phyloP scores from a whole-genome alignment of 2,113 vertebrate genomes.

The Tragelaphus imberbis region DNA sequence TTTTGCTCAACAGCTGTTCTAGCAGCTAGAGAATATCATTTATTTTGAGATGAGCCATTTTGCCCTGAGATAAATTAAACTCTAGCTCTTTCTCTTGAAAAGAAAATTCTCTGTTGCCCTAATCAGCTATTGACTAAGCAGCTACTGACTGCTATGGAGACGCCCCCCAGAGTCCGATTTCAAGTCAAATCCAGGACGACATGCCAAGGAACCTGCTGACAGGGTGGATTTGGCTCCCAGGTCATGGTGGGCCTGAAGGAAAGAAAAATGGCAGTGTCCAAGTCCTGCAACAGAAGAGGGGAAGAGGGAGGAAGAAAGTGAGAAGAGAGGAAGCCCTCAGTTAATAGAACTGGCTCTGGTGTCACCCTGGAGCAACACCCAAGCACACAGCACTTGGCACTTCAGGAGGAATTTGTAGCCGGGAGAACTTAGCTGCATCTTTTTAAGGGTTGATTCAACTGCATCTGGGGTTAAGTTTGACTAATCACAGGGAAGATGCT shows the following conservation, averaged over 20 bases:
- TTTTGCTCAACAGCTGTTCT: constrained; percentile 47
- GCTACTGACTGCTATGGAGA: constrained; percentile 9
- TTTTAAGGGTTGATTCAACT: constrained; percentile 72
- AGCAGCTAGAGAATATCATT: constrained; percentile 42
- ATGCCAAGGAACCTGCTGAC: constrained; percentile 11
- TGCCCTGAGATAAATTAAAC: constrained; percentile 50
- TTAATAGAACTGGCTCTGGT: neutral
- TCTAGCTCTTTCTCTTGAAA: constrained; percentile 39
- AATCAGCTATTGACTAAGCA: constrained; percentile 23
- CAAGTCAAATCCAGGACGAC: constrained; percentile 21
- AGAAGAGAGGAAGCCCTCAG: neutral
- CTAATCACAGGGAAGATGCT: constrained; percentile 77
- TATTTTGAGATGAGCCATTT: constrained; percentile 56
- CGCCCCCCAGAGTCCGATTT: neutral
- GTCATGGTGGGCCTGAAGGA: neutral
- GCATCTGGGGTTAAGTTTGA: constrained; percentile 68
- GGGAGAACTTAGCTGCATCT: constrained; percentile 70
- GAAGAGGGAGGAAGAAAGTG: neutral
- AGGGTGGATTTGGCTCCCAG: neutral
- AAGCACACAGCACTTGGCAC: constrained; percentile 63
- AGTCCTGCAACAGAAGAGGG: neutral
- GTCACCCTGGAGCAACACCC: constrained; percentile 62
- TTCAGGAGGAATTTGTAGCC: constrained; percentile 55
- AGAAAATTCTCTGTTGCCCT: constrained; percentile 35
- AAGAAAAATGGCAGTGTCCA: constrained; percentile 15